These are phyloP conservation scores for Muntiacus reevesi DNA, from an alignment of 2,113 vertebrate genomes.

Conservation along the genomic window DNA sequence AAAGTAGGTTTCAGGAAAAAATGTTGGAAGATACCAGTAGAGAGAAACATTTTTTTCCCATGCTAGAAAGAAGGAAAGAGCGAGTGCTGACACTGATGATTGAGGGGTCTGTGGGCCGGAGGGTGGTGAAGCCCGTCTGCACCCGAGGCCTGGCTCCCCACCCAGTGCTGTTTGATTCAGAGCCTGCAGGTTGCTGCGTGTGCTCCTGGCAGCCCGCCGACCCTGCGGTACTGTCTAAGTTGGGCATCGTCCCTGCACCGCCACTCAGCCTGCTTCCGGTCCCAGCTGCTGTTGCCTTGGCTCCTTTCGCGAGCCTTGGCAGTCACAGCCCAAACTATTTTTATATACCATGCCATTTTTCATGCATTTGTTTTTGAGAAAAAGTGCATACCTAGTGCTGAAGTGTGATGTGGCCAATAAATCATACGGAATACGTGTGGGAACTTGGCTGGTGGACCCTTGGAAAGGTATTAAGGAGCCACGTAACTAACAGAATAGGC, in stretches of 20 bases:
- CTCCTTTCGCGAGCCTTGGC: constrained; percentile 30
- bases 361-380: constrained; percentile 43
- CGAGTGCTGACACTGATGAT: not conserved
- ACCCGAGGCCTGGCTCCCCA: not conserved
- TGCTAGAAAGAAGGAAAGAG: not conserved
- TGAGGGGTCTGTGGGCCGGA: fast-evolving
- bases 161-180: not conserved
- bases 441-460: not conserved
- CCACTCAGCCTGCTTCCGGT: not conserved
- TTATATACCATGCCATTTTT: not conserved
- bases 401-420: not conserved
- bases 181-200: not conserved
- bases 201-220: constrained; percentile 1
- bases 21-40: not conserved
- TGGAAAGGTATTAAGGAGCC: not conserved
- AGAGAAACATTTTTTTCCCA: not conserved
- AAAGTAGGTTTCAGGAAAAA: not conserved
- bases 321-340: constrained; percentile 33
- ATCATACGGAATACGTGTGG: not conserved
- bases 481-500: not conserved
- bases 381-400: not conserved
- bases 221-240: not conserved
- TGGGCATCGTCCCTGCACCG: not conserved
- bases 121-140: fast-evolving
- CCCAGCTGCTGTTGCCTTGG: not conserved